Base-by-base conservation (phyloP, 2,888 invertebrate species). In the Ornithoptera alexandrae region DNA sequence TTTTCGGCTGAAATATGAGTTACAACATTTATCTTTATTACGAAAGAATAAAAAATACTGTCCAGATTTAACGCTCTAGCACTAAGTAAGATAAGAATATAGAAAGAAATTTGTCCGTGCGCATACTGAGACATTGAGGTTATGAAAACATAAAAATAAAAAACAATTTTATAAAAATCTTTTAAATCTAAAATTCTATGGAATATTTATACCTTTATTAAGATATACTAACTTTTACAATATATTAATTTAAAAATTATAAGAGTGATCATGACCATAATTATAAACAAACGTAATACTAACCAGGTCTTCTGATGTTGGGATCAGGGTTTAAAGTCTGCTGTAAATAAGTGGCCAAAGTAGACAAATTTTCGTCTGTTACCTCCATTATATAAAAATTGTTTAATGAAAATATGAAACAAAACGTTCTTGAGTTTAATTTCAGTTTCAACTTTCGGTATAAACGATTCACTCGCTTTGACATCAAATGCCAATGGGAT, bases 271-370 rank as follows among this genome's bases (percentile, higher is more conserved):
- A 18, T 17, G 15, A 17, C 50, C 2, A 17, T 50, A 57, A 68
- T 56, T 68, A 39, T 56, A 53, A 57, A 63, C 53, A 65, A 65
- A 56, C 39, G 20, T 20, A 79, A 86, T 72, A 57, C 93, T 91
- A 92, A 97, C 98, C 98, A 86, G 97, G 97, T 85, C 97, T 94
- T 75, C 98, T 93, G 69, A 97, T 93, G 81, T 95, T 94, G 36
- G 95, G 94, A 84, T 98, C 97, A 0, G 97, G 96, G 81, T 94
- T 97, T 46, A 99, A 91, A 5, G 98, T 98, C 87, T 97, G 96
- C 80, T 97, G 96, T 76, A 98, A 93, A 87, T 97, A 98, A 78
- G 95, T 95, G 64, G 96, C 96, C 76, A 98, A 90, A 15, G 96
- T 96, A 77, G 95, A 93, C 77, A 97, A 92, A 92, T 98, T 98